Conservation (phyloP, 2,113 vertebrate genomes). For the Passer domesticus region DNA sequence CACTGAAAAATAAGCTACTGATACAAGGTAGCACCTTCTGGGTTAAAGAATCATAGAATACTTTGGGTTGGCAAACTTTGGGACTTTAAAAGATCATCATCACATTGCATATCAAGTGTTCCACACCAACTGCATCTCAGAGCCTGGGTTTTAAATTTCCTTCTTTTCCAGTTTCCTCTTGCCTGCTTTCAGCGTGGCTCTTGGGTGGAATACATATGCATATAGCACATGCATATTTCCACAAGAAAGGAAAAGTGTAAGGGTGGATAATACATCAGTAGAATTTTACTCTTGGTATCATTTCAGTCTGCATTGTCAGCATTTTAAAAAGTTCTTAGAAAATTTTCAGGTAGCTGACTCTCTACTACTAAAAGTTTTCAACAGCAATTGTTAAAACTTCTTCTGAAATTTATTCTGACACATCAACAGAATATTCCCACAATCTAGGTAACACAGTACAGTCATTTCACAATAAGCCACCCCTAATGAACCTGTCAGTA, state of each 20-base stretch:
- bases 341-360: not conserved
- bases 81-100: not conserved
- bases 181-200: not conserved
- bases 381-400: not conserved
- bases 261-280: not conserved
- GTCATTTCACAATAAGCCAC: not conserved
- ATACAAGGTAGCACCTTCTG: not conserved
- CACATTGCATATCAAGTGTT: not conserved
- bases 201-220: not conserved
- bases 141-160: not conserved
- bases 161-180: slow-evolving; percentile 9
- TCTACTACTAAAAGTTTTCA: not conserved
- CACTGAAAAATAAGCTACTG: not conserved
- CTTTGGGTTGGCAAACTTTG: not conserved
- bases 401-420: not conserved
- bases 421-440: not conserved
- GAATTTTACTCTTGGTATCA: not conserved
- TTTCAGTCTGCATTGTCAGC: not conserved
- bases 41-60: not conserved
- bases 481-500: not conserved
- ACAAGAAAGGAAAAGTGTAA: not conserved
- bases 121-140: not conserved
- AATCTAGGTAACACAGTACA: accelerated
- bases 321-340: not conserved
- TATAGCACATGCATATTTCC: not conserved